Conservation (phyloP, 2,888 invertebrate genomes). For the Chrysolina americana region DNA sequence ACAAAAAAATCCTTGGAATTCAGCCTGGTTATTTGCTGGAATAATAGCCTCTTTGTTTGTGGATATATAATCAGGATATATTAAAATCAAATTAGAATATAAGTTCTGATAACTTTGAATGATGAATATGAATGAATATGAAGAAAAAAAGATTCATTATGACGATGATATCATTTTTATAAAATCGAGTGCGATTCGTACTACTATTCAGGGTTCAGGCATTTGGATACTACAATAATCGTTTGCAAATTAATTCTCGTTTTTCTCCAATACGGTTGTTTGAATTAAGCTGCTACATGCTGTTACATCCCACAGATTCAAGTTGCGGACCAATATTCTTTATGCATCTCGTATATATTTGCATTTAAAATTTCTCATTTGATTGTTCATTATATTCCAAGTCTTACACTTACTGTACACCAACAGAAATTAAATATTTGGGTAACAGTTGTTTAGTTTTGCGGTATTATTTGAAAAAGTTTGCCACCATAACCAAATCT, state of each 20-base stretch:
- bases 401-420: background rate
- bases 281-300: background rate
- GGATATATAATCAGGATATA: too few relatives aligned
- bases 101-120: too few relatives aligned
- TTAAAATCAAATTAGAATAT: too few relatives aligned
- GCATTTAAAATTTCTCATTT: background rate
- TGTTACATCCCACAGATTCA: background rate
- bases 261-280: background rate
- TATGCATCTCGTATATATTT: background rate
- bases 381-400: background rate
- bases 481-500: too few relatives aligned
- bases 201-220: too few relatives aligned
- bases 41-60: background rate
- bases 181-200: too few relatives aligned
- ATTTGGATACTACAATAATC: too few relatives aligned
- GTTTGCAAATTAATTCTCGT: too few relatives aligned
- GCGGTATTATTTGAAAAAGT: background rate
- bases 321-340: background rate
- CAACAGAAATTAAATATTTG: background rate
- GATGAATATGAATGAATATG: too few relatives aligned
- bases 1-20: background rate
- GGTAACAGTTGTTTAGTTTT: background rate
- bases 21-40: background rate
- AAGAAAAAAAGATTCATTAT: too few relatives aligned
- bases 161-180: too few relatives aligned